Conservation (phyloP, 2,888 invertebrate species). For the Dioctria linearis region DNA sequence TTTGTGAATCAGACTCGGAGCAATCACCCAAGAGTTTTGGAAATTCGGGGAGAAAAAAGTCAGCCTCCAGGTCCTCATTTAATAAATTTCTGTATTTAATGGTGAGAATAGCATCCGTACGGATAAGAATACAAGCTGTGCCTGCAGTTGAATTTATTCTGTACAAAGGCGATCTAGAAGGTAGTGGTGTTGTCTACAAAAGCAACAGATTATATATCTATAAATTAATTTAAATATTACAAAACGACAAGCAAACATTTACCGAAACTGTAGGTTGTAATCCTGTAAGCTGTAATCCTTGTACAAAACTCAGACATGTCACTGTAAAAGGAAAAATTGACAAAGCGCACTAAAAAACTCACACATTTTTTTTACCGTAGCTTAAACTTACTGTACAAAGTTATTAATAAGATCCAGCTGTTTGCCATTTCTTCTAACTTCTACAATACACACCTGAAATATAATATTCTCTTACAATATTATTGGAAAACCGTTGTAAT, state of each 20-base stretch:
- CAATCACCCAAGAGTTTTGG: slow-evolving; percentile 83
- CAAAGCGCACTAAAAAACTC: no score
- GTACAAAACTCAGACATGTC: slow-evolving; percentile 61
- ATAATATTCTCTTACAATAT: not conserved
- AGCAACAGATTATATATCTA: not conserved
- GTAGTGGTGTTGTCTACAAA: slow-evolving; percentile 66
- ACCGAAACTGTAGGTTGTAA: slow-evolving; percentile 71
- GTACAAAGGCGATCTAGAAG: slow-evolving; percentile 75
- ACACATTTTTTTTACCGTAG: not conserved
- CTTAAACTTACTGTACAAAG: slow-evolving; percentile 11
- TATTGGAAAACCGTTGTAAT: not conserved
- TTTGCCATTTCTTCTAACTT: slow-evolving; percentile 9
- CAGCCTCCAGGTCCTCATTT: slow-evolving; percentile 78
- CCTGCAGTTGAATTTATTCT: slow-evolving; percentile 80
- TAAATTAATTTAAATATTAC: not conserved
- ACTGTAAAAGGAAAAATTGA: slow-evolving; percentile 61
- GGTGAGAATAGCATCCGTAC: slow-evolving; percentile 82
- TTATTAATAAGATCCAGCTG: not conserved
- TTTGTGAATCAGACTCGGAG: slow-evolving; percentile 81
- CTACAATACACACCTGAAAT: not conserved
- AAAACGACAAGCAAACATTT: slow-evolving; percentile 2
- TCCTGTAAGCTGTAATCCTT: slow-evolving; percentile 73
- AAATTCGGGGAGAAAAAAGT: slow-evolving; percentile 82
- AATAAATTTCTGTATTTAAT: slow-evolving; percentile 81
- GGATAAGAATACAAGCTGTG: slow-evolving; percentile 84